Conservation (phyloP, 2,888 invertebrate genomes). For the Autographa pulchrina region DNA sequence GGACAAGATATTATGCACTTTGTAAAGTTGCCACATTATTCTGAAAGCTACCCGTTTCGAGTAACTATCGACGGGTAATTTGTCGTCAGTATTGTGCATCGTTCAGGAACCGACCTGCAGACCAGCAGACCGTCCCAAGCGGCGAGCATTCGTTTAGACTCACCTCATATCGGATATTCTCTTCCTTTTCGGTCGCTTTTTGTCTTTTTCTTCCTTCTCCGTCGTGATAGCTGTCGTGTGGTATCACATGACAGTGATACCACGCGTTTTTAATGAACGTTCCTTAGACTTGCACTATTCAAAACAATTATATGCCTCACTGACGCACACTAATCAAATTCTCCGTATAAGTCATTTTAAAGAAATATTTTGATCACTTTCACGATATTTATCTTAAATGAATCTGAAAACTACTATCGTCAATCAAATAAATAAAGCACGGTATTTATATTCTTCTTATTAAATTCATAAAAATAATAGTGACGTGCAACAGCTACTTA, state of each 20-base stretch:
- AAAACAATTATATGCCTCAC: neutral
- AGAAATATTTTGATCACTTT: neutral
- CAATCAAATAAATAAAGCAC: neutral
- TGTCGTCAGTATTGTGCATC: no score
- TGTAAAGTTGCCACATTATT: no score
- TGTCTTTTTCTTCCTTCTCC: constrained; percentile 77
- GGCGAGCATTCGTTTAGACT: constrained; percentile 37
- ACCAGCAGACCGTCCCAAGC: no score
- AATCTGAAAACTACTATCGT: neutral
- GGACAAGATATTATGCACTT: no score
- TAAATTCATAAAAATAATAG: neutral
- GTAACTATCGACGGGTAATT: no score
- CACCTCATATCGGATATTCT: constrained; percentile 87
- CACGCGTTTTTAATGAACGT: constrained; percentile 64
- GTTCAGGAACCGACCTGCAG: no score
- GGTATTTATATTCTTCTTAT: neutral
- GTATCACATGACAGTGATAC: constrained; percentile 88
- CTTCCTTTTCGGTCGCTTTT: constrained; percentile 81
- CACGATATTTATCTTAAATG: neutral
- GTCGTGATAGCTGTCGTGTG: constrained; percentile 78
- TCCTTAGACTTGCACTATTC: constrained; percentile 27
- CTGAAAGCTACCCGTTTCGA: no score
- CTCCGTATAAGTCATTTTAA: constrained; percentile 22
- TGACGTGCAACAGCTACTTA: neutral
- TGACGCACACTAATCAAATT: constrained; percentile 21